Base-by-base conservation (phyloP, 2,888 invertebrate species). In the Drosophila leonis region DNA sequence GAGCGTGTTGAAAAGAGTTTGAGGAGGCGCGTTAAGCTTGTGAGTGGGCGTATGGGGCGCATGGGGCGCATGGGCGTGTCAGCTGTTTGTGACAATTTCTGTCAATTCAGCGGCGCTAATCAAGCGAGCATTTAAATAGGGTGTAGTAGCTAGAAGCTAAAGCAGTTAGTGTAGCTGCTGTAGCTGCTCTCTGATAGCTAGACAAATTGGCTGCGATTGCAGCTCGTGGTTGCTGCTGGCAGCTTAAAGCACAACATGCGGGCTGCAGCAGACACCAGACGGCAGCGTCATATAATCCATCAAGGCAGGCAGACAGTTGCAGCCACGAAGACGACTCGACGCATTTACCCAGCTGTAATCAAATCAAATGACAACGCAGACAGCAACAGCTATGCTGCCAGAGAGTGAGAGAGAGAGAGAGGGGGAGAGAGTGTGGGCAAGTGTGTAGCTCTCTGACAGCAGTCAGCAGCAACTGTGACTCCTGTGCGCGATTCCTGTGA, bases 41-140 rank as follows among this genome's bases (percentile, higher is more conserved):
- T 24, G 24, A 24, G 24, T 31, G 24, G 49, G 31, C n/a, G 51
- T 13, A 20, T 24, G 24, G 39, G 7, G 31, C 10, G 20, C 8
- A n/a, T 31, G 49, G 49, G 49, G 31, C n/a, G 51, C 20, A 20
- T 33, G 42, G 29, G 42, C 39, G 31, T 5, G 24, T 12, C 55
- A 52, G 27, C 67, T 63, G 79, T 71, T 57, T 74, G 74, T 83
- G 88, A 88, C 85, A 83, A 79, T 88, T 83, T 85, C 77, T 88
- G 84, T 88, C 84, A 83, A 85, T 88, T 88, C 88, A 85, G 84
- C 84, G 83, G 62, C 85, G 84, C 88, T 85, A 85, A 85, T 85
- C 88, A 88, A 83, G 85, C 81, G 75, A 70, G 64, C 81, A 84
- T 80, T 82, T 75, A 84, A 84, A 70, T 71, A 49, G 76, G 65